Percentiles rank a stretch among this genome's conserved stretches.
Evolutionary conservation across 2,113 vertebrate genomes (phyloP).

Genomic region (Mastomys natalensis): DNA sequence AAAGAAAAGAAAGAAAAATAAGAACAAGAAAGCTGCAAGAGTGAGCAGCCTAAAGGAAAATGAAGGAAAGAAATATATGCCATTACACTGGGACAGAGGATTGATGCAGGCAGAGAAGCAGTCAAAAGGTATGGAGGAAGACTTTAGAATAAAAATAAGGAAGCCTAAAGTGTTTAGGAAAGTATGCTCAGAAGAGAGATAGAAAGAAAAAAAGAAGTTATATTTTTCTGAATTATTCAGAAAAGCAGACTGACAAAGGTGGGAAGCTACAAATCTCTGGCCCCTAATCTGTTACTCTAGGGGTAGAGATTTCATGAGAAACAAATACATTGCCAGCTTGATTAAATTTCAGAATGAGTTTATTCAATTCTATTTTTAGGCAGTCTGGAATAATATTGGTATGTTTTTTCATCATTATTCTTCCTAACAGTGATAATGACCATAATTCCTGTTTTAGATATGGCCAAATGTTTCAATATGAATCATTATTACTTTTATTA

Average conservation of each 20-base stretch:
- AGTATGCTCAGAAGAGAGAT: neutral
- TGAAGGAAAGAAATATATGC: too few relatives aligned
- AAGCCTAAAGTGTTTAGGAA: neutral
- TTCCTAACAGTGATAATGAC: neutral
- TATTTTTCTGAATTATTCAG: neutral
- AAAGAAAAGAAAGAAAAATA: neutral
- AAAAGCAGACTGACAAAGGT: neutral
- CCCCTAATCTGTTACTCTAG: neutral
- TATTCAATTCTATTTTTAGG: neutral
- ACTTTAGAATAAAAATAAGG: neutral
- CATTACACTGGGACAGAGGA: neutral
- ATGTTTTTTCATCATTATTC: neutral
- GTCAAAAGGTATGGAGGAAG: neutral
- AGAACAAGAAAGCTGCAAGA: neutral
- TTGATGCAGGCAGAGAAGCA: neutral
- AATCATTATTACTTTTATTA: neutral
- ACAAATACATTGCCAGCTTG: too few relatives aligned
- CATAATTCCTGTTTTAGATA: neutral
- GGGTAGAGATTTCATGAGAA: neutral
- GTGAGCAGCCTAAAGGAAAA: neutral
- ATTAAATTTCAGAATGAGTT: neutral
- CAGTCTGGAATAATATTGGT: neutral
- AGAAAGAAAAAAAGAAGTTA: neutral
- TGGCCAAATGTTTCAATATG: neutral
- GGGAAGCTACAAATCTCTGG: neutral